Evolutionary conservation across 2,888 invertebrate genomes (phyloP).

Genomic region (Caenorhabditis sp.): DNA sequence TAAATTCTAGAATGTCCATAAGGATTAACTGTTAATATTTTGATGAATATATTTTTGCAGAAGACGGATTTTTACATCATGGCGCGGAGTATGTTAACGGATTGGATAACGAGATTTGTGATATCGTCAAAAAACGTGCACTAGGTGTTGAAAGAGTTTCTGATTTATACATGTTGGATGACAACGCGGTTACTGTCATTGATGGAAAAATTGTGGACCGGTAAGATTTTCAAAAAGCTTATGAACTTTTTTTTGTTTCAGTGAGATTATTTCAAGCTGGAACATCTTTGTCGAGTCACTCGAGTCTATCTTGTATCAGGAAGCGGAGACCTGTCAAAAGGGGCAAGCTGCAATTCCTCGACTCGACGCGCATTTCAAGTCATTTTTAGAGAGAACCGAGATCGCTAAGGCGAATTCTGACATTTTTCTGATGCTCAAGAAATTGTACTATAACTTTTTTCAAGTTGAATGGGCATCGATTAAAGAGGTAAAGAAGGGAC

Average conservation of each 20-base stretch:
- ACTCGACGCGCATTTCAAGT: conserved; percentile 8
- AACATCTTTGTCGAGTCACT: conserved; percentile 4
- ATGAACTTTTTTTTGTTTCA: conserved; percentile 4
- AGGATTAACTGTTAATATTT: too few relatives aligned
- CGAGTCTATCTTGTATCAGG: background rate
- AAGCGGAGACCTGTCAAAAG: background rate
- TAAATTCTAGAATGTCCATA: background rate
- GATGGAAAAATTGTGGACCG: conserved; percentile 28
- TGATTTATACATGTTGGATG: conserved; percentile 25
- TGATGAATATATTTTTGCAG: too few relatives aligned
- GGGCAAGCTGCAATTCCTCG: conserved; percentile 1
- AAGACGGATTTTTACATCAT: conserved; percentile 57
- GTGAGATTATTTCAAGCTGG: conserved; percentile 14
- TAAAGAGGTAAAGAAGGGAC: conserved; percentile 42
- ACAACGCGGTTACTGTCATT: conserved; percentile 23
- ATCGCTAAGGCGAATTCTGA: too few relatives aligned
- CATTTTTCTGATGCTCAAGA: background rate
- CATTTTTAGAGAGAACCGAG: background rate
- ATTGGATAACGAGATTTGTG: conserved; percentile 57
- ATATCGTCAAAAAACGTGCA: conserved; percentile 42
- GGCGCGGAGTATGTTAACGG: conserved; percentile 68
- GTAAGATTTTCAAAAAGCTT: conserved; percentile 2
- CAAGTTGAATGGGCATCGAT: conserved; percentile 60
- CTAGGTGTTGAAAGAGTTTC: conserved; percentile 12
- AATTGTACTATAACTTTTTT: conserved; percentile 26